Conservation (phyloP, 1,140 invertebrate genomes). For the Samia ricini region DNA sequence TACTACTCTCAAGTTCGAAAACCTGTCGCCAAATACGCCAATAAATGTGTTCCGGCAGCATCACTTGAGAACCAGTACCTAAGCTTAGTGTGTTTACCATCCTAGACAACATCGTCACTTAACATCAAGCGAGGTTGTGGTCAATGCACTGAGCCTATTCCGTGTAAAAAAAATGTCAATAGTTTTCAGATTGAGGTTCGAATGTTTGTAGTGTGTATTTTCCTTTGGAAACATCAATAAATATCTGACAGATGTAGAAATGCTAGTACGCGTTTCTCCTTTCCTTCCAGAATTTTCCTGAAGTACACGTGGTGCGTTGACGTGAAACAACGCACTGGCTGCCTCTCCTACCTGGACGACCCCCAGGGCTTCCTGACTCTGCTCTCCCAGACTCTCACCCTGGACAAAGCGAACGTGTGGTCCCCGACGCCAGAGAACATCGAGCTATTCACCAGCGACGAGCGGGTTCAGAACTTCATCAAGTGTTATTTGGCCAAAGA, state of each 20-base stretch:
- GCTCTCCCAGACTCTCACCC: conserved; percentile 89
- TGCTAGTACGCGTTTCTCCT: not conserved
- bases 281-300: conserved; percentile 79
- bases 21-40: too few relatives aligned
- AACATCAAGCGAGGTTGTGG: too few relatives aligned
- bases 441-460: conserved; percentile 83
- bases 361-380: conserved; percentile 91
- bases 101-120: too few relatives aligned
- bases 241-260: not conserved
- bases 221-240: not conserved
- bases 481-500: conserved; percentile 80
- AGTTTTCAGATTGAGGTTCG: not conserved
- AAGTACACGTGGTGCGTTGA: conserved; percentile 85
- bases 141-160: too few relatives aligned
- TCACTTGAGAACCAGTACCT: too few relatives aligned
- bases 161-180: too few relatives aligned
- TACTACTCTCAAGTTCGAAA: too few relatives aligned
- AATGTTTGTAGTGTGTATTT: not conserved
- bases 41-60: too few relatives aligned
- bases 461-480: conserved; percentile 81
- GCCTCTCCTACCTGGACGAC: conserved; percentile 92
- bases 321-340: conserved; percentile 93
- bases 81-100: too few relatives aligned
- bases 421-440: conserved; percentile 80
- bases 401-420: conserved; percentile 86